These are phyloP conservation scores for Drosophila subsilvestris DNA, from an alignment of 2,888 invertebrate species.

Conservation along the genomic window DNA sequence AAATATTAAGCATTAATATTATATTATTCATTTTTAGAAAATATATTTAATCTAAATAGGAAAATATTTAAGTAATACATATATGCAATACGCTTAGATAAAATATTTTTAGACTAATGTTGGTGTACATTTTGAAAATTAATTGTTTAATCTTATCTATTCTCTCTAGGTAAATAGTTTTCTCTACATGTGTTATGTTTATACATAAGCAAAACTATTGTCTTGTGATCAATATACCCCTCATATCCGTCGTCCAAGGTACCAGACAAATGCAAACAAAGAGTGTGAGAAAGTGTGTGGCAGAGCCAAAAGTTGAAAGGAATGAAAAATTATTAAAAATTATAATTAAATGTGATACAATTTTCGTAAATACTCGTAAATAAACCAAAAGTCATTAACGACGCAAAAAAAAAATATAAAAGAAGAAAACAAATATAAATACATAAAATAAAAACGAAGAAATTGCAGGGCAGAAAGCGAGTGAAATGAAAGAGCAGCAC, in stretches of 20 bases:
- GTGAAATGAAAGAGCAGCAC: constrained; percentile 29
- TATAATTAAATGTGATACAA: constrained; percentile 72
- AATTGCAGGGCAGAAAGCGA: constrained; percentile 41
- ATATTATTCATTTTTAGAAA: too few relatives aligned
- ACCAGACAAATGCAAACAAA: background rate
- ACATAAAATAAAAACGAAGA: constrained; percentile 57
- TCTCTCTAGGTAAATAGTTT: too few relatives aligned
- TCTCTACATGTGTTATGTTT: too few relatives aligned
- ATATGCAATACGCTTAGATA: too few relatives aligned
- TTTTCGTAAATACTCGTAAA: constrained; percentile 57
- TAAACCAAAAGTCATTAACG: constrained; percentile 29
- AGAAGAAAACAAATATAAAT: constrained; percentile 8
- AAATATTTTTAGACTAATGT: too few relatives aligned
- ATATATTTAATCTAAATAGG: too few relatives aligned
- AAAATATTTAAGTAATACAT: too few relatives aligned
- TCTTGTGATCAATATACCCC: too few relatives aligned
- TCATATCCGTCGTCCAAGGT: background rate
- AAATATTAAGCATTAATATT: too few relatives aligned
- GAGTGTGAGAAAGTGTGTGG: constrained; percentile 21
- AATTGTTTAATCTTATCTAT: too few relatives aligned
- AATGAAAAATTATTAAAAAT: constrained; percentile 43
- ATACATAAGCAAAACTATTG: too few relatives aligned
- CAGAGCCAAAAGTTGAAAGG: constrained; percentile 36
- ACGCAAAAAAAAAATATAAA: constrained; percentile 3
- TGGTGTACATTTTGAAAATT: too few relatives aligned